phyloP scores from a whole-genome alignment of 2,888 invertebrate species.

The Seira musarum region DNA sequence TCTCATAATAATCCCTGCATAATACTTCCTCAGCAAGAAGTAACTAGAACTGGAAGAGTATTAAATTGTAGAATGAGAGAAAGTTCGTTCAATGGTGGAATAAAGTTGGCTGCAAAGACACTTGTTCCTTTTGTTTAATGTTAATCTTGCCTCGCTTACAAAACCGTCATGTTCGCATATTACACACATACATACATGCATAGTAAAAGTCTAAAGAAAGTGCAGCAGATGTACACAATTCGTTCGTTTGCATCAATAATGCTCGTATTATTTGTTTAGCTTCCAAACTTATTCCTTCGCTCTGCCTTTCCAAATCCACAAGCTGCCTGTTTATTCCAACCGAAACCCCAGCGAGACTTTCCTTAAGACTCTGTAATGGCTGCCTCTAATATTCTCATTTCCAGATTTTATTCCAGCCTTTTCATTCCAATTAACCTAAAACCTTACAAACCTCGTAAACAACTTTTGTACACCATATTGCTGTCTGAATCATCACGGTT shows the following conservation, averaged over 20 bases:
- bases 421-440: background rate
- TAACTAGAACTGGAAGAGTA: background rate
- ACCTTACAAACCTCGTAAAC: no score
- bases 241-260: background rate
- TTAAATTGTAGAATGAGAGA: background rate
- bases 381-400: background rate
- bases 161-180: no score
- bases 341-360: no score
- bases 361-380: background rate
- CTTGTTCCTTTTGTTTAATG: background rate
- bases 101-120: background rate
- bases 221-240: background rate
- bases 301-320: background rate
- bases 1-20: background rate
- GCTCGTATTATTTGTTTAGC: background rate
- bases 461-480: no score
- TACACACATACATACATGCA: background rate
- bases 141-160: background rate
- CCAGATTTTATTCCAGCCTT: background rate
- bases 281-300: background rate
- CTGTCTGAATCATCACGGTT: no score
- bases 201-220: background rate
- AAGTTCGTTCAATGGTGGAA: no score
- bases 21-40: background rate
- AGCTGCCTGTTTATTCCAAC: background rate